Evolutionary conservation across 2,888 invertebrate species (phyloP).

Genomic region (Eupithecia centaureata): DNA sequence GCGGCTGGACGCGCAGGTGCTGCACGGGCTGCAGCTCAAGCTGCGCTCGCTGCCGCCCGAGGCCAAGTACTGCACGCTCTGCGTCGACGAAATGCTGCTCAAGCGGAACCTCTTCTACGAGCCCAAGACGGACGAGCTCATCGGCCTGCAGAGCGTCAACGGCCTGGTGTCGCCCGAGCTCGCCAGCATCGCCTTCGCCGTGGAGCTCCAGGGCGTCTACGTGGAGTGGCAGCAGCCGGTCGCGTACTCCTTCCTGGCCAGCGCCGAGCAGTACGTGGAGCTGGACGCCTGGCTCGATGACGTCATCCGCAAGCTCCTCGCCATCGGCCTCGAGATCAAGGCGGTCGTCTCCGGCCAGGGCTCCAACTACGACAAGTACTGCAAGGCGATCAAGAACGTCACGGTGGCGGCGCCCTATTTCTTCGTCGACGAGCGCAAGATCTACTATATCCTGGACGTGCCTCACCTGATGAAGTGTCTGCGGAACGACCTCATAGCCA

Average conservation of each 20-base stretch:
- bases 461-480: slow-evolving; percentile 36
- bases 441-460: slow-evolving; percentile 39
- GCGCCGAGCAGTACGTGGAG: slow-evolving; percentile 45
- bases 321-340: slow-evolving; percentile 28
- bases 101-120: slow-evolving; percentile 45
- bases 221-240: slow-evolving; percentile 33
- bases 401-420: slow-evolving; percentile 37
- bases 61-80: slow-evolving; percentile 44
- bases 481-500: slow-evolving; percentile 40
- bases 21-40: slow-evolving; percentile 34
- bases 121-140: slow-evolving; percentile 41
- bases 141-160: slow-evolving; percentile 47
- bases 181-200: slow-evolving; percentile 21
- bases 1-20: slow-evolving; percentile 33
- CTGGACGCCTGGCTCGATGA: slow-evolving; percentile 36
- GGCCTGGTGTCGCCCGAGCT: slow-evolving; percentile 36
- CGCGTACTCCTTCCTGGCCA: slow-evolving; percentile 33
- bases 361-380: slow-evolving; percentile 34
- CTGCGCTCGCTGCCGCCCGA: slow-evolving; percentile 31
- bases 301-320: slow-evolving; percentile 27
- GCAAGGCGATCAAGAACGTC: slow-evolving; percentile 32
- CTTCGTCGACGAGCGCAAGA: slow-evolving; percentile 38
- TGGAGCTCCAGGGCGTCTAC: slow-evolving; percentile 34
- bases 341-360: slow-evolving; percentile 32
- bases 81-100: slow-evolving; percentile 45